Percentiles rank a stretch among this genome's conserved stretches.
Conservation (phyloP, 2,888 invertebrate species). For the Malacosoma neustria region DNA sequence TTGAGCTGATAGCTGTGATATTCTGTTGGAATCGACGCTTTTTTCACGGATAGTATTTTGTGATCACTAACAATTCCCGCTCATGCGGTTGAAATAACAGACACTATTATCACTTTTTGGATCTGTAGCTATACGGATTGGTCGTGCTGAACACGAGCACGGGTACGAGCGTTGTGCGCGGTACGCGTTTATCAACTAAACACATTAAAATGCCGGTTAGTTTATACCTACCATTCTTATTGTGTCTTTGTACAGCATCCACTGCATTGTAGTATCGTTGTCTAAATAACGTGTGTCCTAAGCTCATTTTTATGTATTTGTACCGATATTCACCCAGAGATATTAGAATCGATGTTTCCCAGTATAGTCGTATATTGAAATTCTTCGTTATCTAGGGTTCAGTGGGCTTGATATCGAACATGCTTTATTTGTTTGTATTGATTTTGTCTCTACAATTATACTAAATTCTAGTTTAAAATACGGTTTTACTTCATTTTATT, state of each 20-base stretch:
- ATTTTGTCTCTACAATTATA: too few species aligned
- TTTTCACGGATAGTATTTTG: constrained; percentile 10
- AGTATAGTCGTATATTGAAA: too few species aligned
- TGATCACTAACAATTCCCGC: background rate
- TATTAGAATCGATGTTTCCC: too few species aligned
- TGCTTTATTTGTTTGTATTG: too few species aligned
- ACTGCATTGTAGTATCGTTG: constrained; percentile 26
- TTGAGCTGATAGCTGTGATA: constrained; percentile 47
- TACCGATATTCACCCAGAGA: too few species aligned
- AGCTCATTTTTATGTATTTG: too few species aligned
- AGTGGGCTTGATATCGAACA: too few species aligned
- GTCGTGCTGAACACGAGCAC: constrained; percentile 23
- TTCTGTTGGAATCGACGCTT: constrained; percentile 16
- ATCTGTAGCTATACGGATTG: constrained; percentile 19
- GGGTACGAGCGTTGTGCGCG: constrained; percentile 50
- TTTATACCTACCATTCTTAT: constrained; percentile 21
- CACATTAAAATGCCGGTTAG: constrained; percentile 51
- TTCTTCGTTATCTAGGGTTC: too few species aligned
- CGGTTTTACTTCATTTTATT: too few species aligned
- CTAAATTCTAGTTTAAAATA: too few species aligned
- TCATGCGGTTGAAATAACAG: background rate
- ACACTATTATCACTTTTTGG: background rate
- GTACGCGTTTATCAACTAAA: constrained; percentile 63
- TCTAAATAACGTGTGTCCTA: too few species aligned
- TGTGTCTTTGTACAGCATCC: background rate